phyloP scores from a whole-genome alignment of 2,888 invertebrate genomes.

The Hanleya hanleyi region DNA sequence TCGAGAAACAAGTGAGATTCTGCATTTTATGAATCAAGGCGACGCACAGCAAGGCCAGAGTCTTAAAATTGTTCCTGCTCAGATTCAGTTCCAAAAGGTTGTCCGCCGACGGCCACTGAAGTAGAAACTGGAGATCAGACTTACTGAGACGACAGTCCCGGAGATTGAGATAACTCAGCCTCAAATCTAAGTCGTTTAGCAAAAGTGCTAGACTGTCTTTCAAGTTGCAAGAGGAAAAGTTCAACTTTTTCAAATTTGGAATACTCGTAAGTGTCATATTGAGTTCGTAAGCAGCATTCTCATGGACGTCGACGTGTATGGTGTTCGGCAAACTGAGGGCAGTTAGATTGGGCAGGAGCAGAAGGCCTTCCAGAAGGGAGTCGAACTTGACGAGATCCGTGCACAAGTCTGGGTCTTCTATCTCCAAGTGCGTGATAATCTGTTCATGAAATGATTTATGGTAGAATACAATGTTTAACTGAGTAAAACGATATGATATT shows the following conservation, averaged over 20 bases:
- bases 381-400: constrained; percentile 40
- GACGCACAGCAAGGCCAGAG: constrained; percentile 35
- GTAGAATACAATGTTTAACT: no score
- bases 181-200: constrained; percentile 38
- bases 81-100: constrained; percentile 57
- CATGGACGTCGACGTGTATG: constrained; percentile 46
- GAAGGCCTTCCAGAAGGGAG: constrained; percentile 47
- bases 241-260: constrained; percentile 44
- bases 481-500: no score
- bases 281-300: constrained; percentile 38
- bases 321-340: constrained; percentile 59
- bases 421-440: constrained; percentile 62
- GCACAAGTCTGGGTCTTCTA: constrained; percentile 53
- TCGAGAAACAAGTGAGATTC: constrained; percentile 50
- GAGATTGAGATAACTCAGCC: constrained; percentile 52
- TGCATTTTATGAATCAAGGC: constrained; percentile 40
- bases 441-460: no score
- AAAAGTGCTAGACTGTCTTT: constrained; percentile 43
- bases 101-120: constrained; percentile 47
- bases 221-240: constrained; percentile 59
- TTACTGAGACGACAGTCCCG: constrained; percentile 58
- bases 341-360: constrained; percentile 46
- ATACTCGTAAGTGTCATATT: constrained; percentile 41
- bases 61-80: constrained; percentile 58
- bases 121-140: constrained; percentile 48